Evolutionary conservation across 2,113 vertebrate species (phyloP).

Genomic region (Siniperca knerii): DNA sequence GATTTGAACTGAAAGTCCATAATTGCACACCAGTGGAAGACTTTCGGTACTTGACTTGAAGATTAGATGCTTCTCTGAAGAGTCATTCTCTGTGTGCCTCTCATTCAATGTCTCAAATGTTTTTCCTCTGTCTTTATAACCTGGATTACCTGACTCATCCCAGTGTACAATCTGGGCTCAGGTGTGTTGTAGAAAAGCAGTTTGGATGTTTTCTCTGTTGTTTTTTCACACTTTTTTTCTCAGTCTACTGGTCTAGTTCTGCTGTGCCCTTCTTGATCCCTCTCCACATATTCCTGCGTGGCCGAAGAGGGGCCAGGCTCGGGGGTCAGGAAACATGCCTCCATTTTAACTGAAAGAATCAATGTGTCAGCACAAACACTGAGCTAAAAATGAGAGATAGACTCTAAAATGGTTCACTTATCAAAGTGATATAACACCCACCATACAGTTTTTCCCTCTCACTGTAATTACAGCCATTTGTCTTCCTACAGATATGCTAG

Average conservation of each 20-base stretch:
- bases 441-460: not conserved
- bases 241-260: not conserved
- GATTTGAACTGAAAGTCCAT: not conserved
- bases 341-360: slow-evolving; percentile 25
- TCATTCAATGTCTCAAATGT: not conserved
- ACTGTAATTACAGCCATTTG: slow-evolving; percentile 2
- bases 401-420: slow-evolving; percentile 9
- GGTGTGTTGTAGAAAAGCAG: not conserved
- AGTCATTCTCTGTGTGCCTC: not conserved
- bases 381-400: slow-evolving; percentile 17
- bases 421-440: slow-evolving; percentile 1
- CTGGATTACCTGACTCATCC: slow-evolving; percentile 4
- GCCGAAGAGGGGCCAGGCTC: slow-evolving; percentile 10
- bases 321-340: slow-evolving; percentile 15
- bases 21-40: not conserved
- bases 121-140: not conserved
- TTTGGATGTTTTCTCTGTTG: not conserved
- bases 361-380: slow-evolving; percentile 31
- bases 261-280: slow-evolving; percentile 4
- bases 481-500: not conserved
- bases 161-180: not conserved
- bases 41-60: not conserved
- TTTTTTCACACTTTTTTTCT: not conserved
- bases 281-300: not conserved
- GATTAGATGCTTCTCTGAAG: not conserved